Conservation (phyloP, 2,113 vertebrate species). For the Ceuthmochares aereus region DNA sequence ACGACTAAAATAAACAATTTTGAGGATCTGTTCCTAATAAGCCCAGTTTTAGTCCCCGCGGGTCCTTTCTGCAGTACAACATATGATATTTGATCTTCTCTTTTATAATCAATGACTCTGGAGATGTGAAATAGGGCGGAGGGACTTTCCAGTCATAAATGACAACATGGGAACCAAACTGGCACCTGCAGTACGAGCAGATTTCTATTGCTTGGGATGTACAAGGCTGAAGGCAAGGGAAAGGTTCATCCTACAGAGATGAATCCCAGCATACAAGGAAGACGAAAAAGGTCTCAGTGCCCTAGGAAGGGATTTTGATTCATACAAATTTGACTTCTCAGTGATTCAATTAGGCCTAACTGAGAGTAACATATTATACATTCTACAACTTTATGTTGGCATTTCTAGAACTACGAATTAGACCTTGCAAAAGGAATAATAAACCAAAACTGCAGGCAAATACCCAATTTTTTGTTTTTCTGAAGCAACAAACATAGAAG, state of each 20-base stretch:
- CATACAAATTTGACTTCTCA: not conserved
- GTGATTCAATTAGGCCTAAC: not conserved
- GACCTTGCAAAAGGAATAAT: not conserved
- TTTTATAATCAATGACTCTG: not conserved
- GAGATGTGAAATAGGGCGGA: not conserved
- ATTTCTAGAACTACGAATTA: not conserved
- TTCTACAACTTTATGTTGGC: not conserved
- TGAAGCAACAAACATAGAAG: not conserved
- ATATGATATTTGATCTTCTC: not conserved
- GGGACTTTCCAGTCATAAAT: not conserved
- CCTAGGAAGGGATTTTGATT: constrained; percentile 3
- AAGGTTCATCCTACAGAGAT: not conserved
- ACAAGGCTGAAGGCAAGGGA: not conserved
- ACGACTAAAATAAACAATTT: not conserved
- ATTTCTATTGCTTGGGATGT: not conserved
- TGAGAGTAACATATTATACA: not conserved
- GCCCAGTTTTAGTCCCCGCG: not conserved
- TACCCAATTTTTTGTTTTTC: not conserved
- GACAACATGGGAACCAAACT: not conserved
- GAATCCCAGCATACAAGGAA: not conserved
- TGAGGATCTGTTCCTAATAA: not conserved
- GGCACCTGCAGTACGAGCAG: not conserved
- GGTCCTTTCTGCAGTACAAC: not conserved
- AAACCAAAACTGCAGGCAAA: constrained; percentile 1
- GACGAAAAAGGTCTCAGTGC: not conserved